A percentile compares a stretch with the other conserved stretches of the same genome.
Conservation (phyloP, 2,888 invertebrate species). For the Xanthorhoe spadicearia region DNA sequence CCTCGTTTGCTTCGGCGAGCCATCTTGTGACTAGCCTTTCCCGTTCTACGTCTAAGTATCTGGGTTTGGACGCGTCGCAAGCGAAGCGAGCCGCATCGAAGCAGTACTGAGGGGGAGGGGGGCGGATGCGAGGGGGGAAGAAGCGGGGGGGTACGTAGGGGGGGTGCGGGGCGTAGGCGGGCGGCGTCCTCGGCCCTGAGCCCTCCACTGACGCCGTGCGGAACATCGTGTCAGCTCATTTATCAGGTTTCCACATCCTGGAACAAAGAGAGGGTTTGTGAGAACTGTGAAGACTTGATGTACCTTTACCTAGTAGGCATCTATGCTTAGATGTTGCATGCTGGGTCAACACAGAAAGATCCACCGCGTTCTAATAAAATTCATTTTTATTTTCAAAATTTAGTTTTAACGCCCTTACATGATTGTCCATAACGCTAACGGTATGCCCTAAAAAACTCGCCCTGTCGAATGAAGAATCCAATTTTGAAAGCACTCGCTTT, state of each 20-base stretch:
- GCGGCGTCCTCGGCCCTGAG: slow-evolving; percentile 81
- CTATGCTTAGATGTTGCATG: too few relatives aligned
- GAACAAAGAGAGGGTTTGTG: slow-evolving; percentile 48
- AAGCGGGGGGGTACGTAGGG: slow-evolving; percentile 77
- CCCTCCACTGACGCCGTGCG: slow-evolving; percentile 83
- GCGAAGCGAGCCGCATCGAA: slow-evolving; percentile 83
- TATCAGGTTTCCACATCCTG: slow-evolving; percentile 67
- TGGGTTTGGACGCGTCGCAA: slow-evolving; percentile 79
- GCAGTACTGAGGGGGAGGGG: slow-evolving; percentile 81
- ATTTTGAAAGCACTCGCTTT: too few relatives aligned
- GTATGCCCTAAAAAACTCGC: too few relatives aligned
- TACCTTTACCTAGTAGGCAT: too few relatives aligned
- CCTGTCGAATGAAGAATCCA: too few relatives aligned
- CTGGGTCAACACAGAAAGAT: too few relatives aligned
- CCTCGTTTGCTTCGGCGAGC: slow-evolving; percentile 82
- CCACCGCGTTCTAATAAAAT: too few relatives aligned
- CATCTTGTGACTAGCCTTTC: slow-evolving; percentile 80
- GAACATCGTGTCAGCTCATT: slow-evolving; percentile 81
- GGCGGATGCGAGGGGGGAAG: slow-evolving; percentile 76
- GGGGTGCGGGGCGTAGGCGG: slow-evolving; percentile 80
- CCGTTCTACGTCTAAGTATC: slow-evolving; percentile 79
- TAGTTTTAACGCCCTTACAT: too few relatives aligned
- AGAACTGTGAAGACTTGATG: background rate
- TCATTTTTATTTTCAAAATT: too few relatives aligned
- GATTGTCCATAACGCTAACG: too few relatives aligned